Evolutionary conservation across 2,888 invertebrate genomes (phyloP).

Genomic region (Nymphalis urticae): DNA sequence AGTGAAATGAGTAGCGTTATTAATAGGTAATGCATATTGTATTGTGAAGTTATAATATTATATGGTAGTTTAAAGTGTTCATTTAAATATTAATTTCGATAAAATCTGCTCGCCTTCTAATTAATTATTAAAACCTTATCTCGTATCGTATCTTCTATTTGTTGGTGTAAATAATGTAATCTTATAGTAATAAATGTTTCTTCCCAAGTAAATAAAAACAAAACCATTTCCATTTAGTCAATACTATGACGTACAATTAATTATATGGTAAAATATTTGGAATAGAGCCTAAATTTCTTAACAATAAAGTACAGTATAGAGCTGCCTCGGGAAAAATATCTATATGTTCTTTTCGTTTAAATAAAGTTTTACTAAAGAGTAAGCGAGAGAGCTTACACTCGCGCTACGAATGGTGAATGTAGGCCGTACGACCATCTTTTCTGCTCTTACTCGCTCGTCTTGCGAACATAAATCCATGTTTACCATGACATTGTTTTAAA

Average conservation of each 20-base stretch:
- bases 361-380: slow-evolving; percentile 42
- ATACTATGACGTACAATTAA: too few species aligned
- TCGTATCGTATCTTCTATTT: not conserved
- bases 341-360: slow-evolving; percentile 52
- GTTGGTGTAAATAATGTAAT: not conserved
- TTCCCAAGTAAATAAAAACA: too few species aligned
- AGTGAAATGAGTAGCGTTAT: slow-evolving; percentile 35
- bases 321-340: slow-evolving; percentile 43
- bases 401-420: slow-evolving; percentile 77
- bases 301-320: slow-evolving; percentile 15
- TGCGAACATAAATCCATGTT: slow-evolving; percentile 64
- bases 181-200: not conserved
- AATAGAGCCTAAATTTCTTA: slow-evolving; percentile 12
- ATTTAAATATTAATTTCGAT: not conserved
- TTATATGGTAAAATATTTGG: not conserved
- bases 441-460: slow-evolving; percentile 72
- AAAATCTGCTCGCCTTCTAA: not conserved
- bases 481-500: slow-evolving; percentile 45
- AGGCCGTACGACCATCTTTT: slow-evolving; percentile 79
- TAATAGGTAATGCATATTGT: not conserved
- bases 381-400: slow-evolving; percentile 65
- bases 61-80: not conserved
- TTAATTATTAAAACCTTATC: not conserved
- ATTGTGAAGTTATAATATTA: not conserved
- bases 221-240: too few species aligned